Evolutionary conservation across 1,140 invertebrate genomes (phyloP), one percentile per base, ranked within the genome.

Genomic region (Hylyphantes graminicola): DNA sequence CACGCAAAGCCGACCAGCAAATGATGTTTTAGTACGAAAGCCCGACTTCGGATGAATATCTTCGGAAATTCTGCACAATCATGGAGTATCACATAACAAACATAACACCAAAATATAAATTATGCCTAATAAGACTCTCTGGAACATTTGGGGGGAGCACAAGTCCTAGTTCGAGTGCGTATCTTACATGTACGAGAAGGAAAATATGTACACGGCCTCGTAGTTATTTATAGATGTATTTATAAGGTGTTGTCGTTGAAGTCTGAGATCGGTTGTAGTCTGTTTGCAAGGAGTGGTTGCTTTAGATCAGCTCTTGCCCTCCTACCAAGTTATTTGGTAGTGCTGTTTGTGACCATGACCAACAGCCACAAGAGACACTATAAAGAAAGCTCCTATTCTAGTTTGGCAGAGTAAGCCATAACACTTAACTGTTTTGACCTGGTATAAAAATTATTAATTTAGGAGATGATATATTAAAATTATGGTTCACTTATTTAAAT

Each of bases 51-150:
- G 21, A 48, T 53, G 67, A 74, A 65, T 77, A 21, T 61, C 35
- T 19, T 63, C 55, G 51, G 21, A 72, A 61, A 61, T 55, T 35
- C 8, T 51, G 35, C 35, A 35, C 35, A 50, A 48, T 19, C 11
- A 53, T 53, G 53, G 48, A 21, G 53, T 80, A 84, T 84, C 82
- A 84, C 82, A 84, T 76, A 84, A 76, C 73, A 77, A 84, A 84
- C 82, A 77, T 76, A 84, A 84, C 82, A 84, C 82, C 82, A 84
- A 84, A 84, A 84, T 84, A 84, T 84, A 84, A 84, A 84, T 84
- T 84, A 84, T 76, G 73, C 74, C 73, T 84, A 76, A 76, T 84
- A 84, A 84, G 74, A 84, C 53, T 84, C 74, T 84, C 73, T 84
- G 70, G 68, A 75, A 83, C 80, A 68, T 65, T 55, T 54, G 54